Base-by-base conservation (phyloP, 2,888 invertebrate genomes). In the Unio delphinus region DNA sequence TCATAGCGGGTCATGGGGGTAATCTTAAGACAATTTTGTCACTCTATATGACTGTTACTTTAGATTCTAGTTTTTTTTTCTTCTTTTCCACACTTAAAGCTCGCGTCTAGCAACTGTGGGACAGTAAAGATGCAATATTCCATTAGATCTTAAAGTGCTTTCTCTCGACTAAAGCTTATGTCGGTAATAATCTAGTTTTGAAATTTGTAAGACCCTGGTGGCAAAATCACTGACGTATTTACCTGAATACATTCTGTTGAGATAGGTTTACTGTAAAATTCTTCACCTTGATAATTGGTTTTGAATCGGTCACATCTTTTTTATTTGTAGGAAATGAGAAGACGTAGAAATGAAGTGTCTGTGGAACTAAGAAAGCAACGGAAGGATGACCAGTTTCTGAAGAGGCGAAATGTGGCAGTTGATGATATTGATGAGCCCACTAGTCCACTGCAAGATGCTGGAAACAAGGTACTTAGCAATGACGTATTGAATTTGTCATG, bases 361-460 rank as follows among this genome's bases (percentile, higher is more conserved):
- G 94, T 99, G 4, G 96, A 98, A 80, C 92, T 99, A 55, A 93
- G 99, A 23, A 98, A 98, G 91, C 95, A 95, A 26, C 95, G 95
- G 69, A 95, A 98, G 81, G 97, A 98, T 90, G 97, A 98, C 83
- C 97, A 97, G 88, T 91, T 99, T 58, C 93, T 95, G 68, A 99
- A 99, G 90, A 92, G 96, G 28, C 92, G 98, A 69, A 97, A 98
- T 81, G 92, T 98, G 80, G 92, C 92, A 0, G 90, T 92, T 2
- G 92, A 92, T 23, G 92, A 92, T 91, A 0, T 6, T 34, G 83
- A 82, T 55, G 66, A 92, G 55, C 81, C 86, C 4, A 78, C 83
- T 17, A 89, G 88, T 75, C 89, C 89, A 18, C 76, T 88, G 20
- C 83, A 87, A 62, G 89, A 89, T 62, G 74, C 80, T 26, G 74